phyloP scores from a whole-genome alignment of 2,113 vertebrate species.

The Grammomys dolichurus region DNA sequence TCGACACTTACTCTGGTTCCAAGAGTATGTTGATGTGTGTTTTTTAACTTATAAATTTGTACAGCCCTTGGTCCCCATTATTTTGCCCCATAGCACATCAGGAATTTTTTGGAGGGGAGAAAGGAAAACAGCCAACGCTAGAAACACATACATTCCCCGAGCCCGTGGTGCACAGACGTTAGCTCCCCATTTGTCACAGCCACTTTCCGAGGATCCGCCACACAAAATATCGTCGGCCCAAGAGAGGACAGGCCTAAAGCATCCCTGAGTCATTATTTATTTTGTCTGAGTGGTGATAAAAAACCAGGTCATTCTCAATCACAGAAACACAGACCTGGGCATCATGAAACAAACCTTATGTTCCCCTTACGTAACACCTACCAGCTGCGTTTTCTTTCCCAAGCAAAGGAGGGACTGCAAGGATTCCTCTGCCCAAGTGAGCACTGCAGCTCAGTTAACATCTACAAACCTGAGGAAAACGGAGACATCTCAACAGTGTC shows the following conservation, averaged over 20 bases:
- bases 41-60: conserved; percentile 3
- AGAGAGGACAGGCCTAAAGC: conserved; percentile 60
- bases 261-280: conserved; percentile 34
- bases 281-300: conserved; percentile 42
- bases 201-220: conserved; percentile 58
- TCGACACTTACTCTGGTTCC: background rate
- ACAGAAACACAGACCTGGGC: conserved; percentile 44
- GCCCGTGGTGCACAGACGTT: background rate
- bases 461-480: conserved; percentile 28
- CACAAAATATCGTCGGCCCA: background rate
- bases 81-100: conserved; percentile 35
- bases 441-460: conserved; percentile 6
- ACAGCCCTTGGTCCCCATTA: conserved; percentile 44
- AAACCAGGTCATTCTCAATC: conserved; percentile 69
- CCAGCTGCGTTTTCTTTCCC: conserved; percentile 45
- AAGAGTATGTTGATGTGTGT: background rate
- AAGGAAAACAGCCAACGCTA: conserved; percentile 2
- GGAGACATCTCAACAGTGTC: background rate
- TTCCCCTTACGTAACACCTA: conserved; percentile 14
- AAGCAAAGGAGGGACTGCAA: background rate
- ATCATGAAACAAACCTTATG: conserved; percentile 19
- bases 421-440: conserved; percentile 9
- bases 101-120: conserved; percentile 24
- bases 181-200: conserved; percentile 57
- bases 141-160: conserved; percentile 39